Evolutionary conservation across 2,888 invertebrate genomes (phyloP).

Genomic region (Tetramorium bicarinatum): DNA sequence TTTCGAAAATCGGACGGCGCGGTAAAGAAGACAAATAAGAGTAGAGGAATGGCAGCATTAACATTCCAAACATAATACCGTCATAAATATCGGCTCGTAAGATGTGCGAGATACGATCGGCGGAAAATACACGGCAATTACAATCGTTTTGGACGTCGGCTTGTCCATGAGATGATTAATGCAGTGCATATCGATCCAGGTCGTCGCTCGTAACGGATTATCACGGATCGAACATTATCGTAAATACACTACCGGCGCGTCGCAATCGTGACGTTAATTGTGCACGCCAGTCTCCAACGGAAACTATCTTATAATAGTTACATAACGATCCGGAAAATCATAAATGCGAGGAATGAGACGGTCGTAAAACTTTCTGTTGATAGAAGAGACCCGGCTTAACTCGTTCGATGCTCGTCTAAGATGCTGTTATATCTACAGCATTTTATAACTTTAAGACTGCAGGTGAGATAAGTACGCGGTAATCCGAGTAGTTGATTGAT

Average conservation of each 20-base stretch:
- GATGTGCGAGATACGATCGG: constrained; percentile 77
- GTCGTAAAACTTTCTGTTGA: constrained; percentile 10
- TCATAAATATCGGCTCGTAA: constrained; percentile 77
- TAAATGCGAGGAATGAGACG: constrained; percentile 29
- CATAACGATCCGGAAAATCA: constrained; percentile 44
- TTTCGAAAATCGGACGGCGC: constrained; percentile 44
- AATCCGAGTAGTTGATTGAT: constrained; percentile 68
- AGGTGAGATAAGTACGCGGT: constrained; percentile 60
- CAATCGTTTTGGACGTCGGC: constrained; percentile 74
- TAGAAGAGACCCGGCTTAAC: background rate
- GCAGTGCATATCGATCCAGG: constrained; percentile 58
- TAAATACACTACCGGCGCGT: constrained; percentile 27
- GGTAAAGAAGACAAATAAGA: constrained; percentile 32
- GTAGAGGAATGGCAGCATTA: constrained; percentile 67
- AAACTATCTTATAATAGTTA: constrained; percentile 32
- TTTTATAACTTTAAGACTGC: constrained; percentile 44
- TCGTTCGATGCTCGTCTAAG: background rate
- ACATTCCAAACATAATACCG: constrained; percentile 78
- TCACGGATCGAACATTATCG: constrained; percentile 1
- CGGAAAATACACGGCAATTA: constrained; percentile 79
- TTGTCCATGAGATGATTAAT: constrained; percentile 63
- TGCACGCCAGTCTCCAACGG: background rate
- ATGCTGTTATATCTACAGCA: constrained; percentile 28
- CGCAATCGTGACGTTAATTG: constrained; percentile 46
- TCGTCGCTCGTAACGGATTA: constrained; percentile 34